These are phyloP conservation scores for Carollia perspicillata DNA, from an alignment of 2,113 vertebrate genomes.

Conservation along the genomic window DNA sequence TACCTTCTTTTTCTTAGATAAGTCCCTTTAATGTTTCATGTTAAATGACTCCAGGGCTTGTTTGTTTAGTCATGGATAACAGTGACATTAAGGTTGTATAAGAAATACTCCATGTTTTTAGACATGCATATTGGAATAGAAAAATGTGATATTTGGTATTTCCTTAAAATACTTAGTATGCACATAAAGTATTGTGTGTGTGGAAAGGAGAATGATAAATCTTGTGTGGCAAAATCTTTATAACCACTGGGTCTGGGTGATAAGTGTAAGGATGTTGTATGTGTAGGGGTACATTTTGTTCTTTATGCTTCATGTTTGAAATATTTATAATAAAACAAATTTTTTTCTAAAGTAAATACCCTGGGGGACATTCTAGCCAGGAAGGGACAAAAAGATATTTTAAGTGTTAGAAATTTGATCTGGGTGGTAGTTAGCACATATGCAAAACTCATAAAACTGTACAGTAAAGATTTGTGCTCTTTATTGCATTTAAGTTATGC, in stretches of 20 bases:
- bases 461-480: not conserved
- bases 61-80: not conserved
- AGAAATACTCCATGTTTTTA: not conserved
- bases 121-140: not conserved
- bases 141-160: not conserved
- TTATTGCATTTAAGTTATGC: not conserved
- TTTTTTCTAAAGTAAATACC: not conserved
- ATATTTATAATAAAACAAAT: not conserved
- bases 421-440: not conserved
- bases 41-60: not conserved
- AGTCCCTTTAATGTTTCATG: not conserved
- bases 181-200: not conserved
- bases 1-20: too few species aligned
- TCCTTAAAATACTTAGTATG: not conserved
- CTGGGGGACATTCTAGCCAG: not conserved
- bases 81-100: not conserved
- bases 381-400: not conserved
- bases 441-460: not conserved
- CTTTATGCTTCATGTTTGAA: not conserved
- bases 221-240: not conserved
- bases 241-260: not conserved
- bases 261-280: not conserved
- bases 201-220: not conserved
- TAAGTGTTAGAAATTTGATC: not conserved
- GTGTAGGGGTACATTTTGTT: not conserved